These are phyloP conservation scores for Radopholus similis DNA, from an alignment of 1,140 invertebrate genomes.

Conservation along the genomic window DNA sequence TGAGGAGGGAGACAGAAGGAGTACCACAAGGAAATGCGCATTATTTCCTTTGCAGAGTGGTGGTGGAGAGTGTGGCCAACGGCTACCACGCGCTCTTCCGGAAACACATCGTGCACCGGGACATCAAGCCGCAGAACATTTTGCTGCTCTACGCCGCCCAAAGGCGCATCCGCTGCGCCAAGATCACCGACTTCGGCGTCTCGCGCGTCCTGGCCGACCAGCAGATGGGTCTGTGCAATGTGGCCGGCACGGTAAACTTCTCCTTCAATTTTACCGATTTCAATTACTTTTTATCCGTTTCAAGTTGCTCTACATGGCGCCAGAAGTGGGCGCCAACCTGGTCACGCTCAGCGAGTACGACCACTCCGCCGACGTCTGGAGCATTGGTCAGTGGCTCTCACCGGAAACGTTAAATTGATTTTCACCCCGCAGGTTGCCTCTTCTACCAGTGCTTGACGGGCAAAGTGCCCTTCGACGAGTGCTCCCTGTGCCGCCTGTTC, in stretches of 20 bases:
- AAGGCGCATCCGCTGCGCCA: conserved; percentile 39
- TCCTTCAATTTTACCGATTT: background rate
- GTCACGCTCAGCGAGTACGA: conserved; percentile 47
- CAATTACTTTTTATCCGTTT: background rate
- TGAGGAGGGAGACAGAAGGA: conserved; percentile 12
- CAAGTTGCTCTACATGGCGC: conserved; percentile 46
- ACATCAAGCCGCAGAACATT: conserved; percentile 59
- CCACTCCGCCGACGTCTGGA: conserved; percentile 54
- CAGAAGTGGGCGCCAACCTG: conserved; percentile 56
- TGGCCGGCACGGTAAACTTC: conserved; percentile 58
- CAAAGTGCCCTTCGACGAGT: conserved; percentile 51
- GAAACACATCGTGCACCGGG: conserved; percentile 54
- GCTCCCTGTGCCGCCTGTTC: conserved; percentile 52
- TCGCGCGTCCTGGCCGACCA: conserved; percentile 42
- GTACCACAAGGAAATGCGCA: background rate
- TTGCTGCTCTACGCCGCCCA: conserved; percentile 31
- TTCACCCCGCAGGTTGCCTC: conserved; percentile 34
- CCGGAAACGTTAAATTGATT: too few relatives aligned
- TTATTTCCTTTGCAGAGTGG: conserved; percentile 31
- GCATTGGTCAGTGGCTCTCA: conserved; percentile 23
- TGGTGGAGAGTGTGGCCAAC: conserved; percentile 49
- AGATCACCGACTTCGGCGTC: conserved; percentile 57
- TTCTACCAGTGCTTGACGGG: conserved; percentile 52
- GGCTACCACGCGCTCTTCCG: conserved; percentile 53
- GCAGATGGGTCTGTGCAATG: conserved; percentile 48